Conservation (phyloP, 2,113 vertebrate genomes). For the Mugil cephalus region DNA sequence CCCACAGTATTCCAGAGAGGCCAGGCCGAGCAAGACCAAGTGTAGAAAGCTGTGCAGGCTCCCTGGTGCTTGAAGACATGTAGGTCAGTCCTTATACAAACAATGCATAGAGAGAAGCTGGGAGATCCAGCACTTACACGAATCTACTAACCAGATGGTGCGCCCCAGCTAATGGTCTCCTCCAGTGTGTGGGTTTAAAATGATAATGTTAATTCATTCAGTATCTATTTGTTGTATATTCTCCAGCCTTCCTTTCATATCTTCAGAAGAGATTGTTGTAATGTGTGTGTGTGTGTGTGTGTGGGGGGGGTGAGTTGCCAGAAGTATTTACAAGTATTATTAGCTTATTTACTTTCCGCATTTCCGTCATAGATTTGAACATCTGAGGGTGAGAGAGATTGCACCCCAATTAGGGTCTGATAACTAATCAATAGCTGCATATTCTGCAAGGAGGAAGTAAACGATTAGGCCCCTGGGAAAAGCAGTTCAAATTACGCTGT, state of each 20-base stretch:
- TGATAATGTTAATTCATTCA: conserved; percentile 64
- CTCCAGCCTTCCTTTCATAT: conserved; percentile 3
- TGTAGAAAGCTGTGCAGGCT: conserved; percentile 44
- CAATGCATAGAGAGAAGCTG: conserved; percentile 45
- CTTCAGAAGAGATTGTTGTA: neutral
- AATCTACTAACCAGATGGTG: conserved; percentile 55
- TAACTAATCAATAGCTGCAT: conserved; percentile 97
- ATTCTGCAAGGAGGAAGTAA: conserved; percentile 96
- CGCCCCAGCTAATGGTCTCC: conserved; percentile 14
- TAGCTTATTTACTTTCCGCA: conserved; percentile 93
- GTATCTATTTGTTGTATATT: conserved; percentile 64
- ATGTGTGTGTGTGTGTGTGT: no score
- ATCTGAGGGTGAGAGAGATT: conserved; percentile 86
- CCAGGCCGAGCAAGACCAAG: conserved; percentile 43
- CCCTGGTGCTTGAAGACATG: conserved; percentile 58
- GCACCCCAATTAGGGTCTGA: conserved; percentile 95
- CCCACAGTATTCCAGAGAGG: conserved; percentile 68
- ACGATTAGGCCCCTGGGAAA: conserved; percentile 93
- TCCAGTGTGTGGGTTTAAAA: conserved; percentile 37
- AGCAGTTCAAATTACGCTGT: conserved; percentile 93
- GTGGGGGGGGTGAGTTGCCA: conserved; percentile 25
- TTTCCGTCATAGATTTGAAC: conserved; percentile 92
- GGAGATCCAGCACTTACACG: conserved; percentile 29
- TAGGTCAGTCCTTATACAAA: conserved; percentile 68
- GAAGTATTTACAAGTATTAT: conserved; percentile 92